Evolutionary conservation across 1,140 invertebrate genomes (phyloP).

Genomic region (Pseudomyrmex dendroicus): DNA sequence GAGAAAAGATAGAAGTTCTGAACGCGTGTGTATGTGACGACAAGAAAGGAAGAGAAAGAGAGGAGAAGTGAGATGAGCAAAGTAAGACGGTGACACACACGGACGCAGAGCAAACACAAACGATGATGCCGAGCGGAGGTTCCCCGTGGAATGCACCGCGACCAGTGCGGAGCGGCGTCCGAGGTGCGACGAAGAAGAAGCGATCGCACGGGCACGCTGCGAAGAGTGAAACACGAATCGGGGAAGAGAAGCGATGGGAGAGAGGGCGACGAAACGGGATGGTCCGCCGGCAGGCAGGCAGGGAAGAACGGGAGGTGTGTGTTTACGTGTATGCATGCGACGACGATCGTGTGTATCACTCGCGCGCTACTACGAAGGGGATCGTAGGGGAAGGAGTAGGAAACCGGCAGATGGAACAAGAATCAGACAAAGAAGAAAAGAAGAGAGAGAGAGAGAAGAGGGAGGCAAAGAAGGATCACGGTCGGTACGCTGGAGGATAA

Average conservation of each 20-base stretch:
- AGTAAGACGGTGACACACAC: constrained; percentile 57
- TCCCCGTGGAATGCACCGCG: constrained; percentile 47
- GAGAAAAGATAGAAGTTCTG: constrained; percentile 23
- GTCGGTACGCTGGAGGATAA: constrained; percentile 15
- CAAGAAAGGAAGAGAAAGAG: not conserved
- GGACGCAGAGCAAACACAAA: constrained; percentile 25
- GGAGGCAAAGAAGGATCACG: constrained; percentile 14
- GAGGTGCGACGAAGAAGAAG: constrained; percentile 39
- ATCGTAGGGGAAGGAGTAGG: constrained; percentile 47
- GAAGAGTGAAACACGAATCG: not conserved
- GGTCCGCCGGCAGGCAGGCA: not conserved
- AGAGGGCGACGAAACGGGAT: not conserved
- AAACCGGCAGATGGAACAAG: constrained; percentile 27
- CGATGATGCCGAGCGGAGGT: constrained; percentile 39
- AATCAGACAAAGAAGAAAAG: constrained; percentile 35
- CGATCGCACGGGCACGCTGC: constrained; percentile 3
- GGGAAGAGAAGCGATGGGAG: too few relatives aligned
- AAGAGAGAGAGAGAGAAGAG: not conserved
- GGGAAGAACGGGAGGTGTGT: constrained; percentile 12
- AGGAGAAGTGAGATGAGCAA: not conserved
- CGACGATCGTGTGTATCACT: constrained; percentile 48
- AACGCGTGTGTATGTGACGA: not conserved
- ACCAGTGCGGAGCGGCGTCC: constrained; percentile 3
- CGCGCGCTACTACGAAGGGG: not conserved
- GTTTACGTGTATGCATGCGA: constrained; percentile 14